Base-by-base conservation (phyloP, 2,113 vertebrate species). In the Cathartes aura region DNA sequence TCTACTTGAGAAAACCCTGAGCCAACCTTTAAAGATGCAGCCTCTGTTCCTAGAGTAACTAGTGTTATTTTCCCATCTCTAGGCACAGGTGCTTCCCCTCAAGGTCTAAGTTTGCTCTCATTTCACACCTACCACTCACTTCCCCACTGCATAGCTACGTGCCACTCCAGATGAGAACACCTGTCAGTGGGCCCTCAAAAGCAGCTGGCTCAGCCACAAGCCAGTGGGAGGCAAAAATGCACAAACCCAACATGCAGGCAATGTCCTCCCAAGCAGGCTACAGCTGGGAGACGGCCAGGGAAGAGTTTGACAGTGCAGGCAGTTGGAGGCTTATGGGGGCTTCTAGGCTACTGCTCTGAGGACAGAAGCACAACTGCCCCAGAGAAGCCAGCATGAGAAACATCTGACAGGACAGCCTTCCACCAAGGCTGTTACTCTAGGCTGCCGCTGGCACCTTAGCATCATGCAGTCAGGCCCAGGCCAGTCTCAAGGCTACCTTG, bases 91-190 rank as follows among this genome's bases (percentile, higher is more conserved):
- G 78, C 88, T 79, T 83, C 42, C 80, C 93, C 52, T 89, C 40
- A 56, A 87, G 76, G 87, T 75, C 48, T 80, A 53, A 45, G 50
- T 56, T 91, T 83, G 72, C 19, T 89, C 83, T 87, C 24, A 23
- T 62, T 87, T 95, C 83, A 92, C 83, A 96, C 86, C 94, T 93
- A 97, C 94, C 82, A 71, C 70, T 94, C 76, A 55, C 55, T 74
- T 93, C 50, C 74, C 79, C 36, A 34, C 55, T 83, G 60, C 73
- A 73, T 27, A 86, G 75, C 75, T 89, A 95, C 17, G 2, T 78
- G 59, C 80, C 53, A 71, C 63, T 84, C 67, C 80, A 92, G 56
- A 58, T 83, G 75, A 70, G 86, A 87, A 86, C 91, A 70, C 84
- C 82, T 91, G 91, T 53, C 91, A 87, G 86, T 38, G 36, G 45